These are phyloP conservation scores for Magallana ariakensis DNA, from an alignment of 1,140 invertebrate species.

Conservation along the genomic window DNA sequence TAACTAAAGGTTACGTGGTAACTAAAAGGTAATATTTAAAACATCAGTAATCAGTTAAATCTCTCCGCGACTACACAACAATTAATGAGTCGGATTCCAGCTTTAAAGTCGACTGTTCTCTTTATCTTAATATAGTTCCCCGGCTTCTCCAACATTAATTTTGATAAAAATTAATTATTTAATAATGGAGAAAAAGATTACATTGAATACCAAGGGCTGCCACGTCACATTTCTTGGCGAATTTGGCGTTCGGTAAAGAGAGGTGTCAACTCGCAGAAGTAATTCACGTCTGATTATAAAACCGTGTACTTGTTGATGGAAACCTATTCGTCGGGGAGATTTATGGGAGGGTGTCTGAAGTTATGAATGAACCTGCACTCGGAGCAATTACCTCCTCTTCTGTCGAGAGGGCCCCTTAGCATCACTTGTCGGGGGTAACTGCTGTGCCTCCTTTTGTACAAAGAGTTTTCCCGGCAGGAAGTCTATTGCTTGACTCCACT, in stretches of 20 bases:
- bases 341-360: constrained; percentile 30
- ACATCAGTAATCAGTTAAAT: constrained; percentile 17
- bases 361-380: constrained; percentile 36
- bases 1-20: constrained; percentile 11
- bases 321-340: constrained; percentile 26
- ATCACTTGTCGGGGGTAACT: constrained; percentile 1
- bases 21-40: not conserved
- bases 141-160: constrained; percentile 15
- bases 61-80: not conserved
- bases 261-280: constrained; percentile 37
- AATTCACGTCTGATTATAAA: constrained; percentile 24
- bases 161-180: constrained; percentile 38
- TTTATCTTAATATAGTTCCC: constrained; percentile 27
- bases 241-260: not conserved
- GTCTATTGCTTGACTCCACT: constrained; percentile 37
- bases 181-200: constrained; percentile 34
- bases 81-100: constrained; percentile 14
- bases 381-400: constrained; percentile 26
- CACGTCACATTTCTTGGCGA: not conserved
- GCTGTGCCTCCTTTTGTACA: constrained; percentile 16
- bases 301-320: constrained; percentile 30
- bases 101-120: not conserved
- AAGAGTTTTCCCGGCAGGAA: constrained; percentile 10
- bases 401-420: constrained; percentile 22
- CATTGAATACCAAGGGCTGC: constrained; percentile 4